A percentile compares a stretch with the other conserved stretches of the same genome.
Conservation (phyloP, 2,888 invertebrate species). For the Drosophila cracens region DNA sequence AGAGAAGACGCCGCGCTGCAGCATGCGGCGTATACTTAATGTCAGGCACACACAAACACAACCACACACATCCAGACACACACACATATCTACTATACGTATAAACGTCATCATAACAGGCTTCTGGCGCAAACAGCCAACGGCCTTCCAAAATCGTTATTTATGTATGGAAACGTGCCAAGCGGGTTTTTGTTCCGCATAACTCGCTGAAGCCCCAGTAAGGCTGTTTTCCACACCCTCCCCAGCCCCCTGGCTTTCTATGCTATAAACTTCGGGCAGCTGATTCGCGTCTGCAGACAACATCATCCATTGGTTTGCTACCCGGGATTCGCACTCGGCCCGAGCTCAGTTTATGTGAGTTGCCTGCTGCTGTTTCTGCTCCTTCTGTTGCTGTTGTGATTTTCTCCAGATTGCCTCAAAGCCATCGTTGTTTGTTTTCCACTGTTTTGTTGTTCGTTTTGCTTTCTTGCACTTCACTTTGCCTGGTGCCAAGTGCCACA, state of each 20-base stretch:
- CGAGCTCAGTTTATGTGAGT: conserved; percentile 49
- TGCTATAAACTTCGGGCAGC: conserved; percentile 9
- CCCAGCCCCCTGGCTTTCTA: not conserved
- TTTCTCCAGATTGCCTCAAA: conserved; percentile 58
- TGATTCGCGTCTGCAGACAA: conserved; percentile 71
- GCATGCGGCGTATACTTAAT: conserved; percentile 78
- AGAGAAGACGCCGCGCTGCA: conserved; percentile 40
- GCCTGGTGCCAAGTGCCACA: conserved; percentile 28
- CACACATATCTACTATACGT: conserved; percentile 4
- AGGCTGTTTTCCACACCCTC: not conserved
- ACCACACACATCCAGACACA: not conserved
- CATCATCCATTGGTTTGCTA: conserved; percentile 42
- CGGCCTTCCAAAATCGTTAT: conserved; percentile 77
- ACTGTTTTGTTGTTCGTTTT: conserved; percentile 30
- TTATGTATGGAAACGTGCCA: conserved; percentile 76
- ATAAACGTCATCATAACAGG: conserved; percentile 80
- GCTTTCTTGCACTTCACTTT: conserved; percentile 52
- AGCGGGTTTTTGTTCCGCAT: conserved; percentile 53
- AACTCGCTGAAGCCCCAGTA: conserved; percentile 3
- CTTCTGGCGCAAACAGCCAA: conserved; percentile 50
- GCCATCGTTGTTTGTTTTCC: conserved; percentile 58
- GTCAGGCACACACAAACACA: conserved; percentile 51
- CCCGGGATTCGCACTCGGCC: conserved; percentile 33
- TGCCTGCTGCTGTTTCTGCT: conserved; percentile 18
- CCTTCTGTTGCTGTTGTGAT: conserved; percentile 56